Evolutionary conservation across 1,140 invertebrate genomes (phyloP), one percentile per base, ranked within the genome.

Genomic region (Zaprionus africanus): DNA sequence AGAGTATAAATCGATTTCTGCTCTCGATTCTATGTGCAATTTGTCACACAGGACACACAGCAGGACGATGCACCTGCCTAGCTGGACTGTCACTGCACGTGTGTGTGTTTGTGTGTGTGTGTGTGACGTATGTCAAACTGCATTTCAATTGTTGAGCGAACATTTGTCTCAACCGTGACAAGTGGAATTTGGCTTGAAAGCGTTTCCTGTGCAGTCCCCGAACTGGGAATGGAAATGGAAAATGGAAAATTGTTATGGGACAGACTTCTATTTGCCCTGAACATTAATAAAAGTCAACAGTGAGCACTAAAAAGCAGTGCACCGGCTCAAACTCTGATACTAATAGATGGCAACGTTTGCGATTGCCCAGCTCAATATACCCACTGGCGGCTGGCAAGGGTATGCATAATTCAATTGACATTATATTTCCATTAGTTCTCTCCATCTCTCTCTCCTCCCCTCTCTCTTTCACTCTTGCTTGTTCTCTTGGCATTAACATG

Each of bases 111-210:
- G n/a, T 43, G 15, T 17, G 41, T 46, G 41, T 46, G 41, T 17
- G 41, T 46, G 41, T 17, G 41, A 46, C n/a, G 26, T 60, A 38
- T 69, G 53, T 75, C 72, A 75, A 70, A 63, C 13, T 63, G 41
- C 34, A 71, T 76, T 76, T 76, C 67, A 60, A 71, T 60, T 71
- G 60, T 46, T 75, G 58, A 75, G 43, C 22, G 43, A 53, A 72
- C 73, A 80, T 51, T 51, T 51, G 46, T 51, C 24, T 46, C 41
- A 46, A 57, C 62, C 78, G 81, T 87, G 84, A 87, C 84, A 87
- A 87, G 84, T 87, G 81, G 64, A 87, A 87, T 88, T 88, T 76
- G 65, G 11, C 57, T 69, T 81, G 74, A 88, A 87, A 90, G 78
- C 85, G 72, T 78, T 88, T 87, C 84, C 84, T 87, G 84, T 87